Base-by-base conservation (phyloP, 2,797 vertebrate genomes). In the Manis javanica region DNA sequence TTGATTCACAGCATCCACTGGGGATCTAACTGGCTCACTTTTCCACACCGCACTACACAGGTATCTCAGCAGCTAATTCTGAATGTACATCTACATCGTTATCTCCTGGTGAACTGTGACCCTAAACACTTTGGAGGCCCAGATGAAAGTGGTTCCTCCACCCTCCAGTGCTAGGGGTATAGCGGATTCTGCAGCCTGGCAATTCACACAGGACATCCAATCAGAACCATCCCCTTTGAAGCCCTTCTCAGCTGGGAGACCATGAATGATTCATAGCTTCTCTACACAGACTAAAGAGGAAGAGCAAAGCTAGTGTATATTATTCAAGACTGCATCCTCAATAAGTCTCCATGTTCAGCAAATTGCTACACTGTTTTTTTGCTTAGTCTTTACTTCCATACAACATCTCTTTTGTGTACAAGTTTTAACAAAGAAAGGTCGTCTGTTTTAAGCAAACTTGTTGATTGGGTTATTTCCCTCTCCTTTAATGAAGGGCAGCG, bases 211-310 rank as follows among this genome's bases (percentile, higher is more conserved):
- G 98, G 99, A 99, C 98, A 98, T 98, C 99, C 99, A 99, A 99
- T 99, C 99, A 99, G 98, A 99, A 99, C 98, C 98, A 98, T 98
- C 98, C 99, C 99, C 99, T 99, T 99, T 99, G 99, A 99, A 99
- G 99, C 99, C 98, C 98, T 92, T 98, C 99, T 99, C 99, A 99
- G 99, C 98, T 99, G 99, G 99, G 99, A 99, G 98, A 98, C 98
- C 98, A 99, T 99, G 99, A 99, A 99, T 99, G 98, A 99, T 99
- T 99, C 98, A 99, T 99, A 98, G 99, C 98, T 98, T 98, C 98
- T 99, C 99, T 98, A 98, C 99, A 99, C 98, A 99, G 99, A 99
- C 98, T 98, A 98, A 98, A 99, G 99, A 98, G 98, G 98, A 98
- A 99, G 98, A 99, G 99, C 98, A 99, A 99, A 99, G 98, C 98